Conservation (phyloP, 2,888 invertebrate species). For the Athripsodes cinereus region DNA sequence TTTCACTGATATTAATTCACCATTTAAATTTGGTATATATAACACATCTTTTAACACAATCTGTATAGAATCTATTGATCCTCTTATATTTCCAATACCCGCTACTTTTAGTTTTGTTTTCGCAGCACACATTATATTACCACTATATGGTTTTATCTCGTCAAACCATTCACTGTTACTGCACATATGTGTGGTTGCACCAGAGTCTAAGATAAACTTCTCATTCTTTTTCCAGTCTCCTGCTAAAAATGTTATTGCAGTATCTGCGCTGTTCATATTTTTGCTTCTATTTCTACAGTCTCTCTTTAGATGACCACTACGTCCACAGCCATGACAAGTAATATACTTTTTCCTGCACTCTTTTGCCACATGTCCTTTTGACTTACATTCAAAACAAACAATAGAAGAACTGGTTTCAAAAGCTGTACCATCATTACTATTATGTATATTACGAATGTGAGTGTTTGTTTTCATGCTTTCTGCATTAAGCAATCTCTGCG, state of each 20-base stretch:
- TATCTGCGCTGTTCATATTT: not conserved
- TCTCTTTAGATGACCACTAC: not conserved
- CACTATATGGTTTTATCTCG: slow-evolving; percentile 1
- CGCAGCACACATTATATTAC: not conserved
- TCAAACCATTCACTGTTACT: slow-evolving; percentile 3
- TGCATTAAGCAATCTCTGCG: too few species aligned
- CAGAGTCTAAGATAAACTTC: not conserved
- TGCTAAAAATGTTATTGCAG: not conserved
- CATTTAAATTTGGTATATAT: not conserved
- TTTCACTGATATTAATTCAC: too few species aligned
- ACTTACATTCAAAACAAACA: not conserved
- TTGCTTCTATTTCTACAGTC: not conserved
- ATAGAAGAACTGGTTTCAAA: too few species aligned
- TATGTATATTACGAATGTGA: too few species aligned
- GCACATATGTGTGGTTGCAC: not conserved
- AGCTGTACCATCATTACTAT: too few species aligned
- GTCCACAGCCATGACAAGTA: slow-evolving; percentile 1
- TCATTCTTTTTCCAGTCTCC: too few species aligned
- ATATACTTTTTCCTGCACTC: not conserved
- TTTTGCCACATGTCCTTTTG: too few species aligned
- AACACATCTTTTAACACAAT: not conserved
- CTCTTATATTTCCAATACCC: not conserved
- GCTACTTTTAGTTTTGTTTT: slow-evolving; percentile 1
- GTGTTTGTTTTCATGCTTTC: too few species aligned
- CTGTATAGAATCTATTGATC: not conserved